Evolutionary conservation across 2,113 vertebrate genomes (phyloP).

Genomic region (Rallus limicola): DNA sequence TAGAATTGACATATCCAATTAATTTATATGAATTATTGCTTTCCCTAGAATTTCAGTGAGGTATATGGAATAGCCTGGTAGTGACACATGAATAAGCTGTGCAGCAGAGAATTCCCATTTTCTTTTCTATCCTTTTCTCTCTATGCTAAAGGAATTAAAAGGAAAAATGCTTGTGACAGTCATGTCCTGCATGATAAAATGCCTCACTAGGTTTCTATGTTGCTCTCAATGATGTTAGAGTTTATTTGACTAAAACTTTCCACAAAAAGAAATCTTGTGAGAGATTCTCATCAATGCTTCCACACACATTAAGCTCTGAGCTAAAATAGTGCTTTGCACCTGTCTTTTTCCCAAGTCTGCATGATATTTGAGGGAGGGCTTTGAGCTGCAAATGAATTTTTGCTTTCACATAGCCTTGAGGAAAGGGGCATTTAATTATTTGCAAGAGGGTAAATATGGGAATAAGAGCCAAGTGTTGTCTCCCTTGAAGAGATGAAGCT

Average conservation of each 20-base stretch:
- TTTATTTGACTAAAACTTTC: background rate
- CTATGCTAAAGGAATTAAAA: background rate
- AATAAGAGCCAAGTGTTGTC: background rate
- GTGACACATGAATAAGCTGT: background rate
- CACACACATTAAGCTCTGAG: background rate
- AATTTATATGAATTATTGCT: background rate
- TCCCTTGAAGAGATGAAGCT: background rate
- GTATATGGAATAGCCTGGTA: background rate
- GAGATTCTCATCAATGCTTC: background rate
- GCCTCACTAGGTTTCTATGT: background rate
- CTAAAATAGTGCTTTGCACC: background rate
- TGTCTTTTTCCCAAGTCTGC: background rate
- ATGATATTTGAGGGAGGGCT: background rate
- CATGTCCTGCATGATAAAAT: background rate
- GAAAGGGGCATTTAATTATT: background rate
- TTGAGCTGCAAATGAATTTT: background rate
- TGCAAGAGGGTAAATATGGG: background rate
- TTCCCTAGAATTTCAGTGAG: background rate
- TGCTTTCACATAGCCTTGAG: background rate
- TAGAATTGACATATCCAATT: background rate
- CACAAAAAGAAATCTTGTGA: background rate
- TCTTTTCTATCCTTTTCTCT: background rate
- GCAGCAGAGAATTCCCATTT: background rate
- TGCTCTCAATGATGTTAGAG: background rate
- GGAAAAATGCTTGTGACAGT: background rate